Evolutionary conservation across 2,888 invertebrate species (phyloP), one percentile per base, ranked within the genome.

Genomic region (Erpobdella octoculata): DNA sequence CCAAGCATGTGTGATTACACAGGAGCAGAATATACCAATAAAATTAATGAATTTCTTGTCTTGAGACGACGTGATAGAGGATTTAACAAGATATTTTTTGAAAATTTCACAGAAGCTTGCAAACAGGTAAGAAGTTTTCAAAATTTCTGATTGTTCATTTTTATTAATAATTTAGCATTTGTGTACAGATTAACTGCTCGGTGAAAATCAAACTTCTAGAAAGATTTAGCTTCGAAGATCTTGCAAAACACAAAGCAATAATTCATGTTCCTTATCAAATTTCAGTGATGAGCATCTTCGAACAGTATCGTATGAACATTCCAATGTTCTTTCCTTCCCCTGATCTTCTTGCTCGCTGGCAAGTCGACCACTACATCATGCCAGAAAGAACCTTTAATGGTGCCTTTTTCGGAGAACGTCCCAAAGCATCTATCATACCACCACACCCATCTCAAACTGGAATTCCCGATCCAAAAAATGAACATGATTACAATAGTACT

Each of bases 381-480:
- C 48, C 53, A n/a, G 74, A 72, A 28, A 62, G 72, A 33, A 72
- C 72, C 2, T 67, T 59, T 62, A 65, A 33, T 3, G 68, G 67
- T 5, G 64, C 53, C 9, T 37, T 70, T 37, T 37, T 72, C 3
- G 12, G 36, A 4, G 15, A 25, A 33, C 62, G 66, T 6, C 2
- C 46, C 6, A 35, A 31, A 8, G 38, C 31, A 1, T 74, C 74
- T 2, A 36, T 41, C 36, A 66, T 74, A 33, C 90, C 84, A 75
- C 48, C 73, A 6, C 71, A 71, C 71, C 4, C n/a, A 1, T 70
- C 72, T 4, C 61, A 73, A 35, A 1, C n/a, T 6, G 15, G 36
- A 2, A 15, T 72, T 5, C 73, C 74, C 4, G 73, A 74, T 41
- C 74, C 74, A 8, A 73, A 73, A 67, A 62, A 74, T 64, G 74